Evolutionary conservation across 2,797 vertebrate species (phyloP).

Genomic region (Clarias fuscus): DNA sequence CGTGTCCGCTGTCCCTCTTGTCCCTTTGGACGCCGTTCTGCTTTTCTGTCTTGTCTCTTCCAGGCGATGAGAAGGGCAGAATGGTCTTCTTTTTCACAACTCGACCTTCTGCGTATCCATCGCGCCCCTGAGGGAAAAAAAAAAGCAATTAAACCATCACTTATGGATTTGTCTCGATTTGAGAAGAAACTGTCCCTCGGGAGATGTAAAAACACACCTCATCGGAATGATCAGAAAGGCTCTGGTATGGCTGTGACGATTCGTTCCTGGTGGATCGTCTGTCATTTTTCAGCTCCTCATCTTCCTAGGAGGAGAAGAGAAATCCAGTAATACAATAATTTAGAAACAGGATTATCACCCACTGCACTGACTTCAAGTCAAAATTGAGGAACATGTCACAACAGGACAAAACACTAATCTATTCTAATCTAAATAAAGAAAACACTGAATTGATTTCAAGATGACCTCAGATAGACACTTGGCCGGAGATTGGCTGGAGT

Average conservation of each 20-base stretch:
- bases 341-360: neutral
- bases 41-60: conserved; percentile 48
- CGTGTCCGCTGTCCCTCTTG: conserved; percentile 42
- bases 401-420: neutral
- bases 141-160: neutral
- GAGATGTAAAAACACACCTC: conserved; percentile 62
- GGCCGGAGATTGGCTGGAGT: conserved; percentile 65
- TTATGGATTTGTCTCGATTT: neutral
- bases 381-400: no score
- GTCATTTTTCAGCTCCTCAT: conserved; percentile 48
- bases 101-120: conserved; percentile 24
- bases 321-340: neutral
- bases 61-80: conserved; percentile 41
- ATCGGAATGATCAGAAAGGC: conserved; percentile 75
- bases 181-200: neutral
- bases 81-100: conserved; percentile 47
- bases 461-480: conserved; percentile 43
- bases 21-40: conserved; percentile 47
- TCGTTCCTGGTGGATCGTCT: conserved; percentile 52
- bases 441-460: neutral
- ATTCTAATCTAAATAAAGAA: neutral
- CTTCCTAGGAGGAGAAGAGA: conserved; percentile 22
- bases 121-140: conserved; percentile 40
- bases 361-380: neutral
- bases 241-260: conserved; percentile 77